Percentiles rank a stretch among this genome's conserved stretches.
These are phyloP conservation scores for Drosophila austrosaltans DNA, from an alignment of 2,888 invertebrate genomes.

Conservation along the genomic window DNA sequence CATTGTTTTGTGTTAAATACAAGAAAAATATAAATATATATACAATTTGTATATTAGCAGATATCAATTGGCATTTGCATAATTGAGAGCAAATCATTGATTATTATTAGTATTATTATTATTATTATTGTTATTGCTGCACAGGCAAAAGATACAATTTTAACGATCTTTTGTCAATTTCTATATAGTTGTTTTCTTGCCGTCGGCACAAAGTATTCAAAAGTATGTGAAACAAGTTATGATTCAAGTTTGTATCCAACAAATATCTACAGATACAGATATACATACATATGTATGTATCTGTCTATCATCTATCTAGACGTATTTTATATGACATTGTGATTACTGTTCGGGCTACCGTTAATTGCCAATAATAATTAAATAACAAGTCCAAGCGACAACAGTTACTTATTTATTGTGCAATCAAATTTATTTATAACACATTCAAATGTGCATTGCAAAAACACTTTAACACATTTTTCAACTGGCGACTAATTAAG, in stretches of 20 bases:
- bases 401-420: constrained; percentile 44
- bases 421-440: constrained; percentile 35
- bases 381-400: constrained; percentile 32
- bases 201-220: neutral
- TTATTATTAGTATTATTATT: constrained; percentile 30
- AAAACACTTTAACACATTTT: constrained; percentile 5
- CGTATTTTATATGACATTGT: constrained; percentile 8
- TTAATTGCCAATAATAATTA: constrained; percentile 65
- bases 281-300: neutral
- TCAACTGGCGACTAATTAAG: neutral
- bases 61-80: constrained; percentile 44
- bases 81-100: constrained; percentile 27
- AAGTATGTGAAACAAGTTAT: constrained; percentile 24
- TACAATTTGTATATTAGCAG: constrained; percentile 21
- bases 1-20: constrained; percentile 49
- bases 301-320: neutral
- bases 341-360: constrained; percentile 18
- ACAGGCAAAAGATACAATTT: constrained; percentile 19
- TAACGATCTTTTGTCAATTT: constrained; percentile 44
- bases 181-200: constrained; percentile 60
- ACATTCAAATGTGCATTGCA: neutral
- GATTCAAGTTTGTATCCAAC: constrained; percentile 37
- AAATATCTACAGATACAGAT: constrained; percentile 36
- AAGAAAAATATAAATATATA: neutral
- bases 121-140: constrained; percentile 13